Evolutionary conservation across 1,140 invertebrate species (phyloP), one percentile per base, ranked within the genome.

Genomic region (Achroia grisella): DNA sequence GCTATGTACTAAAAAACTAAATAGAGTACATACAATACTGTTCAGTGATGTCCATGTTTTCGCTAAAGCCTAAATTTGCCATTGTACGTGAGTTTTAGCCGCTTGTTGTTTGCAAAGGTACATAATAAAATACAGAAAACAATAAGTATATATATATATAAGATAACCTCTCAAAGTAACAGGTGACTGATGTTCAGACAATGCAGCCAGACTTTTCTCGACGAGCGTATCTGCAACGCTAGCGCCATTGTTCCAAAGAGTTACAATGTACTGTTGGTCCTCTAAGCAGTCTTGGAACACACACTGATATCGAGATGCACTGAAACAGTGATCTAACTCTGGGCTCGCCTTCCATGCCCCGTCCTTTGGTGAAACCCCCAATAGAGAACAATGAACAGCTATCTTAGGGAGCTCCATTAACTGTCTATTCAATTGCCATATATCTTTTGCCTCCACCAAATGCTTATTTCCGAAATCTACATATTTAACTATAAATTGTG

Each of bases 381-480:
- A 69, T 11, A 95, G 71, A 0, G 87, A 81, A 69, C 93, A 94
- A 11, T 87, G 82, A 3, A 93, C 81, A 0, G 91, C 92, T 83
- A 93, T 90, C 39, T 88, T 90, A 0, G 93, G 92, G 8, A 94
- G 52, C n/a, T 86, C 74, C 61, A 91, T 87, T 15, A 92, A 89
- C 49, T 90, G 87, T 15, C 83, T 86, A 41, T 93, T 90, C 13
- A 94, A 79, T 10, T 88, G 87, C 87, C 89, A 94, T 0, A 94
- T 87, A 58, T 92, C 89, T 40, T 73, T 82, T 0, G 73, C 69
- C 27, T 88, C 77, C 0, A 93, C 89, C 0, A 88, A 71, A 14
- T 88, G 88, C 15, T 83, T 85, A 65, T 95, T 95, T 23, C 93
- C 93, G 60, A 91, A 93, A 78, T 94, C 93, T 1, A 94, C 85